Conservation (phyloP, 2,113 vertebrate genomes). For the Psittacus erithacus region DNA sequence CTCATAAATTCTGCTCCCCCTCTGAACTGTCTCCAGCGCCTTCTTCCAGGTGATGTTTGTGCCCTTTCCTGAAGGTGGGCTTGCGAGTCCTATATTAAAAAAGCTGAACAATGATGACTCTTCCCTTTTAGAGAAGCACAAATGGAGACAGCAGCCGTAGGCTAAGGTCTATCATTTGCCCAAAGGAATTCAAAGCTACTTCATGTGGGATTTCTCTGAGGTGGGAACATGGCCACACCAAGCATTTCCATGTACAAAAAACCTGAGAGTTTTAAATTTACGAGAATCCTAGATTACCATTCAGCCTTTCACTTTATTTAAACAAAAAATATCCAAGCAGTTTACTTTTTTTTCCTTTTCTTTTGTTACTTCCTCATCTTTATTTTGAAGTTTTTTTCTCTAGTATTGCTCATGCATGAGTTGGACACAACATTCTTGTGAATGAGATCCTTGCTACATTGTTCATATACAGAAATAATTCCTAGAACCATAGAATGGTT, state of each 20-base stretch:
- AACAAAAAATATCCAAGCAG: neutral
- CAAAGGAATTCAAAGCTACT: neutral
- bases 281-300: neutral
- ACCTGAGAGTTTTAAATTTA: neutral
- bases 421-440: neutral
- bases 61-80: neutral
- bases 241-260: neutral
- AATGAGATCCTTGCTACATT: neutral
- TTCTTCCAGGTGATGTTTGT: neutral
- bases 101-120: neutral
- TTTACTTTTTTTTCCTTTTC: neutral
- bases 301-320: neutral
- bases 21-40: neutral
- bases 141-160: neutral
- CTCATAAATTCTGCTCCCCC: conserved; percentile 1
- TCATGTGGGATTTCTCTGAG: neutral
- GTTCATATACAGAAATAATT: neutral
- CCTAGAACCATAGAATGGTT: neutral
- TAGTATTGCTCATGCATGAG: neutral
- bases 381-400: neutral
- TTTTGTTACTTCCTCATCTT: neutral
- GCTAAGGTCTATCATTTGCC: neutral
- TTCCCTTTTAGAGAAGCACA: neutral
- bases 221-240: neutral
- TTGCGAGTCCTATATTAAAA: neutral